Evolutionary conservation across 1,140 invertebrate species (phyloP).

Genomic region (Macrotrachela quadricornifera): DNA sequence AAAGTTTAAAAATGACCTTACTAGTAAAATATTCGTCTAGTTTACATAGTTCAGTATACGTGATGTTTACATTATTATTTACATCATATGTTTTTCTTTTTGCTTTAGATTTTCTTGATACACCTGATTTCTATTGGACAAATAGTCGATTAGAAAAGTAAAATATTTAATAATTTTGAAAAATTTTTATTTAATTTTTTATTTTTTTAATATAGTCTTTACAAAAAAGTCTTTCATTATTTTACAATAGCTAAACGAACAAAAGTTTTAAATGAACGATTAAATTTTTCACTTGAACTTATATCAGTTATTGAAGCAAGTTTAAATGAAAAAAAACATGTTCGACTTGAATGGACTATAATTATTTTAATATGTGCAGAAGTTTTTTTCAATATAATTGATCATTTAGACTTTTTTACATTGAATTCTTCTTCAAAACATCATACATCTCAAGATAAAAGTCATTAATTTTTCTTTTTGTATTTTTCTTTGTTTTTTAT

Average conservation of each 20-base stretch:
- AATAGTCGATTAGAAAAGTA: conserved; percentile 58
- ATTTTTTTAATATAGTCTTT: too few relatives aligned
- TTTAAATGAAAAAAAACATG: conserved; percentile 68
- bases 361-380: conserved; percentile 81
- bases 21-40: not conserved
- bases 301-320: conserved; percentile 63
- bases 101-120: conserved; percentile 74
- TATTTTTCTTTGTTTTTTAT: too few relatives aligned
- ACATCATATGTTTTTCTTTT: conserved; percentile 23
- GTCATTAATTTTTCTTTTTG: too few relatives aligned
- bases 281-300: conserved; percentile 71
- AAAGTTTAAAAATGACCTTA: too few relatives aligned
- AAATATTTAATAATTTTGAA: conserved; percentile 31
- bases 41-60: too few relatives aligned
- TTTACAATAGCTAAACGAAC: conserved; percentile 63
- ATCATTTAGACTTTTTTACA: too few relatives aligned
- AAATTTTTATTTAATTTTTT: too few relatives aligned
- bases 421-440: too few relatives aligned
- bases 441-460: too few relatives aligned
- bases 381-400: conserved; percentile 31
- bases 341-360: conserved; percentile 77
- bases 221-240: conserved; percentile 29
- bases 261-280: conserved; percentile 75
- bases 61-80: too few relatives aligned
- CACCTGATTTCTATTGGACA: conserved; percentile 92